Conservation (phyloP, 1,140 invertebrate genomes). For the Drosophila yakuba region DNA sequence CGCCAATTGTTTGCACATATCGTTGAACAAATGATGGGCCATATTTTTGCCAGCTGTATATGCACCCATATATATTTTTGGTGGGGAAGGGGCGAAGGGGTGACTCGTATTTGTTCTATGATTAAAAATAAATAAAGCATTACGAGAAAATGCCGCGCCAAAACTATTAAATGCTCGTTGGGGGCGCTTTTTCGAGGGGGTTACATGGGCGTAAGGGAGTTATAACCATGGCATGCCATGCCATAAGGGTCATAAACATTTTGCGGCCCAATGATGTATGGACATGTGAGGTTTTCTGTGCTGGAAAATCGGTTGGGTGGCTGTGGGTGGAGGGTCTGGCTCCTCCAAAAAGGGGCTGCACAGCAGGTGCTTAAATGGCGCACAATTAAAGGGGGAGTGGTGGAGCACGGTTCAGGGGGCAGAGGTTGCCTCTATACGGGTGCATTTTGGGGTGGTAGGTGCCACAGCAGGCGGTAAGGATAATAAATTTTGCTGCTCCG, state of each 20-base stretch:
- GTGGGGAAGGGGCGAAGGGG: not conserved
- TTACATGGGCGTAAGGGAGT: not conserved
- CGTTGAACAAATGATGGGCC: slow-evolving; percentile 75
- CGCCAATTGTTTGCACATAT: slow-evolving; percentile 78
- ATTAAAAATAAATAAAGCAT: slow-evolving; percentile 82
- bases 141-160: slow-evolving; percentile 64
- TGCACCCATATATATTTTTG: not conserved
- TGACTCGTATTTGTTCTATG: slow-evolving; percentile 74
- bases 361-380: slow-evolving; percentile 65
- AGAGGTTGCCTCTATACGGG: no score
- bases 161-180: slow-evolving; percentile 77
- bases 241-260: slow-evolving; percentile 71
- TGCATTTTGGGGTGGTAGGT: not conserved
- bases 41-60: slow-evolving; percentile 51
- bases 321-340: not conserved
- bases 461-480: slow-evolving; percentile 29
- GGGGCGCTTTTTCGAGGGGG: not conserved
- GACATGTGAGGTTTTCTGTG: slow-evolving; percentile 43
- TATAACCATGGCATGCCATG: slow-evolving; percentile 7
- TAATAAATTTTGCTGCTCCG: slow-evolving; percentile 45
- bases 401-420: not conserved
- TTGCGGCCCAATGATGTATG: slow-evolving; percentile 78
- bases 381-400: slow-evolving; percentile 56
- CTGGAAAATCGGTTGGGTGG: slow-evolving; percentile 8
- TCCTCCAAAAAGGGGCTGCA: slow-evolving; percentile 5